Conservation (phyloP, 2,888 invertebrate genomes). For the Furcula furcula region DNA sequence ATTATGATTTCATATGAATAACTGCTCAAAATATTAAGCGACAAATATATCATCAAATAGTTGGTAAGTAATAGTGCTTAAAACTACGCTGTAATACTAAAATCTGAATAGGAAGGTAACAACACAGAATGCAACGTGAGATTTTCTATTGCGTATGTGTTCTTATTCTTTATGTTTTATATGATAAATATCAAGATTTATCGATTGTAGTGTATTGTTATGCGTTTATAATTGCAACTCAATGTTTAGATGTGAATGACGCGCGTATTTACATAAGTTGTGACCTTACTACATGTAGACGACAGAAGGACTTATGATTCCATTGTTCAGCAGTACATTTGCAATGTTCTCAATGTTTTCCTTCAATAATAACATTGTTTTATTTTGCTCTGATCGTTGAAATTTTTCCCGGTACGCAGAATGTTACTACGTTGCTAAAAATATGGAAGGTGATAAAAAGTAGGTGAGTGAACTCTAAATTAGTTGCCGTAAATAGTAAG, state of each 20-base stretch:
- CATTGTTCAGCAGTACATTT: constrained; percentile 38
- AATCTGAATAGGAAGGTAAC: constrained; percentile 27
- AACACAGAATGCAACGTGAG: constrained; percentile 63
- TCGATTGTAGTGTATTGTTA: constrained; percentile 7
- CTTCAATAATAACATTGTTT: constrained; percentile 6
- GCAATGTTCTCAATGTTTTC: constrained; percentile 35
- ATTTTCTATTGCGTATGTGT: constrained; percentile 34
- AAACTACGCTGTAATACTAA: constrained; percentile 4
- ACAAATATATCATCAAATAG: constrained; percentile 39
- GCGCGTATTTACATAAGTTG: constrained; percentile 42
- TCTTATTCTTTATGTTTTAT: constrained; percentile 12
- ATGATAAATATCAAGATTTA: constrained; percentile 6
- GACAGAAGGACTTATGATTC: constrained; percentile 50
- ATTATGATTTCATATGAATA: constrained; percentile 54
- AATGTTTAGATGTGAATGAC: constrained; percentile 13
- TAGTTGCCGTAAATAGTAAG: constrained; percentile 27
- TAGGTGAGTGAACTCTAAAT: constrained; percentile 41
- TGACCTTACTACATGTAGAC: constrained; percentile 51
- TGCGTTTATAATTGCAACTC: constrained; percentile 7
- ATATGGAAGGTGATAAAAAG: constrained; percentile 8
- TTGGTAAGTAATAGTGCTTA: constrained; percentile 49
- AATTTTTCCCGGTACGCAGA: constrained; percentile 1
- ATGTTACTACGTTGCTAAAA: constrained; percentile 4
- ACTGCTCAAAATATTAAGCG: constrained; percentile 43
- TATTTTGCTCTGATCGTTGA: constrained; percentile 1